Base-by-base conservation (phyloP, 2,888 invertebrate genomes). In the Dryococelus australis region DNA sequence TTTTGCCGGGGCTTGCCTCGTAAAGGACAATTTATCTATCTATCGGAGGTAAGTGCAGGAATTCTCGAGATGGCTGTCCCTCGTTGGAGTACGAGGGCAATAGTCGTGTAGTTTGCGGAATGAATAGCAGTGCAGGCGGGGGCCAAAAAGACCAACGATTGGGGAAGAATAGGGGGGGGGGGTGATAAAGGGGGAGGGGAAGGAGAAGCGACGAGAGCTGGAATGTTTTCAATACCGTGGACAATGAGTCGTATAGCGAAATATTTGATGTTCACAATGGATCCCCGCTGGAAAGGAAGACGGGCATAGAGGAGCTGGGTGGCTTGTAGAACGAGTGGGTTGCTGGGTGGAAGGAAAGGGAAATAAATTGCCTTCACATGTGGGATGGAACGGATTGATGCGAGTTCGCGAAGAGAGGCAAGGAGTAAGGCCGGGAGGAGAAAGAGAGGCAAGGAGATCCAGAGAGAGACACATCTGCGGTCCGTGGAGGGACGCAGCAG, bases 191-290 rank as follows among this genome's bases (percentile, higher is more conserved):
- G 13, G 1, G 1, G 65, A 65, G n/a, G n/a, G 65, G n/a, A 3
- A 65, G n/a, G 24, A 65, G 8, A n/a, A 65, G 24, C 65, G 6
- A 20, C 13, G 47, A 8, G 47, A 0, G 47, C 47, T 65, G 65
- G 65, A 65, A 65, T 65, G 65, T 65, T 65, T 65, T 65, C 65
- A 65, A 65, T 65, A 65, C 65, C 65, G 65, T 3, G 65, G 65
- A 65, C 65, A 65, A 65, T 65, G 65, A 65, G 6, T 65, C 65
- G 65, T 65, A n/a, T 20, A 65, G 65, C 65, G 65, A 65, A 65
- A 65, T 65, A 65, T 65, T n/a, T 65, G 65, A 65, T 65, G 65
- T 65, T 65, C 65, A 65, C 65, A 65, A 65, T 65, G 65, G 65
- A 24, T n/a, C n/a, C 35, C 24, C 65, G n/a, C 24, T 20, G 8